These are phyloP conservation scores for Periophthalmus magnuspinnatus DNA, from an alignment of 2,797 vertebrate species.

Conservation along the genomic window DNA sequence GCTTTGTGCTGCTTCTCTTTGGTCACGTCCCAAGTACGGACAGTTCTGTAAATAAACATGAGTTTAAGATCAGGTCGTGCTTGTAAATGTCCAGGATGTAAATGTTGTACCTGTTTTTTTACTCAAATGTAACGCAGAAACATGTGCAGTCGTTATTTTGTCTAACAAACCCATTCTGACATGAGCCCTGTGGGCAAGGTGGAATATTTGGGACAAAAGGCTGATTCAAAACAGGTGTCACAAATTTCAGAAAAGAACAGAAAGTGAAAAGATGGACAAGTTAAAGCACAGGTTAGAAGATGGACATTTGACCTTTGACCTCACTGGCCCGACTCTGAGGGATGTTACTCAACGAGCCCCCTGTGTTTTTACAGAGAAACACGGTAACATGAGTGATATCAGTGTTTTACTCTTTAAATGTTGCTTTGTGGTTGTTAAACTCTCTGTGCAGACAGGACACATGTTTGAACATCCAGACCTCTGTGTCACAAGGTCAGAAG, in stretches of 20 bases:
- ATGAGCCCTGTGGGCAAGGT: background rate
- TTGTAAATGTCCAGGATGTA: too few relatives aligned
- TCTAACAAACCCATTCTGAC: background rate
- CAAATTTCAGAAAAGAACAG: background rate
- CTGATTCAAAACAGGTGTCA: background rate
- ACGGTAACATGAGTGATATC: background rate
- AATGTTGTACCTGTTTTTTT: conserved; percentile 7
- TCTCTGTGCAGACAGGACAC: conserved; percentile 36
- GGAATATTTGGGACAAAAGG: background rate
- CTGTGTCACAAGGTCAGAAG: conserved; percentile 64
- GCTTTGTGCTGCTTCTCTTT: conserved; percentile 93
- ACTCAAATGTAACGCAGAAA: background rate
- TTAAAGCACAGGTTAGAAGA: conserved; percentile 21
- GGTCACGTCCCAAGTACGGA: conserved; percentile 92
- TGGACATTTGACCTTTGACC: conserved; percentile 47
- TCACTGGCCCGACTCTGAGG: conserved; percentile 8
- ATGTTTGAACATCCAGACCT: conserved; percentile 61
- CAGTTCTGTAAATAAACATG: conserved; percentile 79
- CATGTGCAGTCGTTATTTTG: background rate
- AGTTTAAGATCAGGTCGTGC: background rate
- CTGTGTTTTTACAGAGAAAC: background rate
- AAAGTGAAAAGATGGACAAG: conserved; percentile 7
- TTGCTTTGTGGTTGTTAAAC: conserved; percentile 20
- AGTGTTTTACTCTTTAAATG: conserved; percentile 27
- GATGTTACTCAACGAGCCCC: conserved; percentile 8